These are phyloP conservation scores for Zaprionus obscuricornis DNA, from an alignment of 2,888 invertebrate species.

Conservation along the genomic window DNA sequence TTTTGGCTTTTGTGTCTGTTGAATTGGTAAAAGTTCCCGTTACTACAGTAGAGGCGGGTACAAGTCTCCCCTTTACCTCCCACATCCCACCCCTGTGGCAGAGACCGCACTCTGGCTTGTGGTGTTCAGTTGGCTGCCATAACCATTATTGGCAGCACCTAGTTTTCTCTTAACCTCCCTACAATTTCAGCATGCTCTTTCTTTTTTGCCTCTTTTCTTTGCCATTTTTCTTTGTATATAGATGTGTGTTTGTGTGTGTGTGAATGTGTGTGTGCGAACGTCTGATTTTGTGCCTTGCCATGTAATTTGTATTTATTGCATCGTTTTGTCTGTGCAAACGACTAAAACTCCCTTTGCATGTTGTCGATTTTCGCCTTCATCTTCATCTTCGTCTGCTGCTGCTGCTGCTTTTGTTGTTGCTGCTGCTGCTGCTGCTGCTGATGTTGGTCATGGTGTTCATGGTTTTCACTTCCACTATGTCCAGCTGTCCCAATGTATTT, in stretches of 20 bases:
- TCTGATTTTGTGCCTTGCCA: constrained; percentile 68
- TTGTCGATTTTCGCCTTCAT: constrained; percentile 63
- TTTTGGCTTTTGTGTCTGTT: constrained; percentile 49
- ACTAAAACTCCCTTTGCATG: constrained; percentile 78
- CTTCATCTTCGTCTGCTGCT: background rate
- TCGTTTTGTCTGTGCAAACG: constrained; percentile 80
- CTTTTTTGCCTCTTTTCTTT: background rate
- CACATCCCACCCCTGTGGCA: no score
- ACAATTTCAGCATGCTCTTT: constrained; percentile 14
- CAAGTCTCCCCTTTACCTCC: no score
- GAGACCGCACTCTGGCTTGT: no score
- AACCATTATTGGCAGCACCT: constrained; percentile 78
- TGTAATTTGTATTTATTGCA: constrained; percentile 81
- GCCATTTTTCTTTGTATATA: constrained; percentile 27
- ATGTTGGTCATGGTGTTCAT: constrained; percentile 6
- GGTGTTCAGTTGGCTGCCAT: constrained; percentile 47
- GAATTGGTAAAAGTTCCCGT: constrained; percentile 5
- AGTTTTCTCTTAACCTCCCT: constrained; percentile 24
- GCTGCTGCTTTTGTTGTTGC: background rate
- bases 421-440: background rate
- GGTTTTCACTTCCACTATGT: constrained; percentile 3
- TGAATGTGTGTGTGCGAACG: background rate
- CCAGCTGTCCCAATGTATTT: constrained; percentile 63
- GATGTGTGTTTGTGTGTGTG: no score
- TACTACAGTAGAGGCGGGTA: no score